These are phyloP conservation scores for Abscondita cerata DNA, from an alignment of 2,888 invertebrate species.

Conservation along the genomic window DNA sequence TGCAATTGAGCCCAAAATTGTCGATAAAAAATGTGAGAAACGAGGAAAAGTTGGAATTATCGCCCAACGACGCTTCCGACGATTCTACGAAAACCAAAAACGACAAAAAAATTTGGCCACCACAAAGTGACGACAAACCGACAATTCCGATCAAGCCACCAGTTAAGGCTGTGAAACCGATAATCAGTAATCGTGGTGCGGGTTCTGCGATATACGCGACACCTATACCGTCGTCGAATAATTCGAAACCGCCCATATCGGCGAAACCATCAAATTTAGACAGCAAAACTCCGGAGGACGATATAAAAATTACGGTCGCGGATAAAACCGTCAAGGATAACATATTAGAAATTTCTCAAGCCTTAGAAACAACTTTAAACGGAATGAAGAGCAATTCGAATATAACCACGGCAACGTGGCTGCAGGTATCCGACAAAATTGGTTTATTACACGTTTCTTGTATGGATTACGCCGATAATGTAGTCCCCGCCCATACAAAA, in stretches of 20 bases:
- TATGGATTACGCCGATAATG: conserved; percentile 80
- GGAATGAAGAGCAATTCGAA: conserved; percentile 64
- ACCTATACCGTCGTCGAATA: conserved; percentile 60
- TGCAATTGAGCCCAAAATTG: conserved; percentile 72
- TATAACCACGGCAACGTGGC: conserved; percentile 73
- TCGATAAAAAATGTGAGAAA: conserved; percentile 60
- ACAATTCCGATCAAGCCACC: conserved; percentile 74
- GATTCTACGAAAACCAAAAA: conserved; percentile 53
- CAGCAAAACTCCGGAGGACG: conserved; percentile 56
- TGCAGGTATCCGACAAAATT: conserved; percentile 81
- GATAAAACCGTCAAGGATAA: conserved; percentile 61
- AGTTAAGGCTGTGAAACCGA: conserved; percentile 68
- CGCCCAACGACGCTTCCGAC: conserved; percentile 56
- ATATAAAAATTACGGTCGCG: conserved; percentile 59
- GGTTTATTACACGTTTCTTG: conserved; percentile 84
- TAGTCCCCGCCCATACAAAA: conserved; percentile 84
- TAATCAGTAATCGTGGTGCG: conserved; percentile 59
- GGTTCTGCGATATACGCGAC: conserved; percentile 80
- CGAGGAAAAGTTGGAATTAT: conserved; percentile 56
- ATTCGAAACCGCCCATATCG: conserved; percentile 60
- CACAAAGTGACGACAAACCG: conserved; percentile 67
- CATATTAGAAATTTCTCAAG: conserved; percentile 71
- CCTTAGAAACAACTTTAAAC: conserved; percentile 70
- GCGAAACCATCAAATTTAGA: conserved; percentile 59
- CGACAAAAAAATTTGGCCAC: conserved; percentile 64